Conservation (phyloP, 2,888 invertebrate genomes). For the Thereva unica region DNA sequence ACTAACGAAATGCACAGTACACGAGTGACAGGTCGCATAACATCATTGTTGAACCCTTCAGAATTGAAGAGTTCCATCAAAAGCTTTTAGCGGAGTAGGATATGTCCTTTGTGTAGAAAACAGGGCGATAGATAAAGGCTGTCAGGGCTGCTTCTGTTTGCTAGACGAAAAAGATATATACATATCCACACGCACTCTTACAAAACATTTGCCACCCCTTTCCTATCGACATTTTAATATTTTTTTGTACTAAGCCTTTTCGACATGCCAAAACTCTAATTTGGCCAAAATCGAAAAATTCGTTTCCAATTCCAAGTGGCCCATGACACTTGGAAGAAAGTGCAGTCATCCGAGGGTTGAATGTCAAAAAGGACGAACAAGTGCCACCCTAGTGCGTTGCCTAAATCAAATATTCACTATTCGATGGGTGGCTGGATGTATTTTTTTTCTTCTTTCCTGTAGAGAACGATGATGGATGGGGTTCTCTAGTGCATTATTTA, state of each 20-base stretch:
- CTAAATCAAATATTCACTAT: slow-evolving; percentile 29
- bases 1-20: slow-evolving; percentile 30
- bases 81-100: background rate
- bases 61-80: slow-evolving; percentile 12
- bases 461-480: slow-evolving; percentile 23
- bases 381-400: slow-evolving; percentile 3
- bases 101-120: background rate
- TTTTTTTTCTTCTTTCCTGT: background rate
- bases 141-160: background rate
- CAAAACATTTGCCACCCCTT: background rate
- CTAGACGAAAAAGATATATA: background rate
- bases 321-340: slow-evolving; percentile 15
- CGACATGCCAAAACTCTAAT: slow-evolving; percentile 34
- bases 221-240: slow-evolving; percentile 5
- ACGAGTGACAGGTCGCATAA: slow-evolving; percentile 34
- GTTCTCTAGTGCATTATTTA: slow-evolving; percentile 29
- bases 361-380: slow-evolving; percentile 19
- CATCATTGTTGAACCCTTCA: slow-evolving; percentile 22
- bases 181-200: background rate
- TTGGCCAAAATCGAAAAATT: slow-evolving; percentile 23
- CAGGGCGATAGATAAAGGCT: background rate
- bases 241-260: slow-evolving; percentile 14
- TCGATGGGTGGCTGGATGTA: slow-evolving; percentile 19
- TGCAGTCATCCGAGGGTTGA: slow-evolving; percentile 30
- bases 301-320: slow-evolving; percentile 20